Base-by-base conservation (phyloP, 2,797 vertebrate genomes). In the Tokudaia muenninki region DNA sequence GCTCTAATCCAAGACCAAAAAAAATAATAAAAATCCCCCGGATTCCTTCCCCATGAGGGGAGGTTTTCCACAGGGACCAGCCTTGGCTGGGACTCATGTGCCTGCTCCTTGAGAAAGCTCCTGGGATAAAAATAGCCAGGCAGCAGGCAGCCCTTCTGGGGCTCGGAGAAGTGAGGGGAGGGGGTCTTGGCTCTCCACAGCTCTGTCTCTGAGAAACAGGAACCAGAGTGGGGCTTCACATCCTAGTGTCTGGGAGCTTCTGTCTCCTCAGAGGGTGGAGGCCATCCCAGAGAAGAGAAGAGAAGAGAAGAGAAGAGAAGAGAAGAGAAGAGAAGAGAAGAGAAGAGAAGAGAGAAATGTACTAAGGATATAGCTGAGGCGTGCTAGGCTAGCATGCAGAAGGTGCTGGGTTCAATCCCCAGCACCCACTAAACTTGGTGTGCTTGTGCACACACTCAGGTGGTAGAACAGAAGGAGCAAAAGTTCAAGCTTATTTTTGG, bases 41-140 rank as follows among this genome's bases (percentile, higher is more conserved):
- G 72, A 98, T 98, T 98, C 97, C 82, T 98, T 98, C 94, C 94
- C 89, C 83, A 95, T 96, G 97, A 98, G 91, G 83, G 93, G 95
- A 98, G 91, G 84, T 97, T 98, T 98, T 97, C 97, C 97, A 97
- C 3, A 94, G 95, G 95, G 95, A 97, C 90, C 67, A 55, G 94
- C 74, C 89, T 96, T 96, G 94, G 95, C 96, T 91, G 7, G 78
- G 93, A 87, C 82, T 63, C 21, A 24, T 0, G 19, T 84, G 63
- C 92, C 92, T 88, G 93, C 93, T 97, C 94, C 94, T 96, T 94
- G 94, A 97, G 95, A 96, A 96, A 96, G 94, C 94, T 96, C 70
- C 63, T 84, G 86, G 88, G 97, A 92, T 98, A 98, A 98, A 98
- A 97, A 97, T 97, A 98, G 92, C 81, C 86, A 9, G 78, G 96